Percentiles rank a stretch among this genome's conserved stretches.
Evolutionary conservation across 2,797 vertebrate species (phyloP).

Genomic region (Ficedula albicollis): DNA sequence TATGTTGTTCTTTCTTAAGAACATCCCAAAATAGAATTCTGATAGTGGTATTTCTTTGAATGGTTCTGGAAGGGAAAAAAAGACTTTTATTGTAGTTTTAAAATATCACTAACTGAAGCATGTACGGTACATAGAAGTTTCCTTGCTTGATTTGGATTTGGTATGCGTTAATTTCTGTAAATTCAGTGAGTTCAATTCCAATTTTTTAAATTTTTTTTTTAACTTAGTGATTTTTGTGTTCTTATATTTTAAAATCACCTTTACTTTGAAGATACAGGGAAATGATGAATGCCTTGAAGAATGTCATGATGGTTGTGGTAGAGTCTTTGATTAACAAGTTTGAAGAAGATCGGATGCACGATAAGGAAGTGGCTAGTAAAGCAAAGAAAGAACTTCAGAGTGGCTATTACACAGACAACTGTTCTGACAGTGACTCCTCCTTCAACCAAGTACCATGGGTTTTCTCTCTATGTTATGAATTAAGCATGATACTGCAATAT

Average conservation of each 20-base stretch:
- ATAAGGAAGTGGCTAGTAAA: constrained; percentile 82
- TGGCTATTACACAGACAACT: constrained; percentile 86
- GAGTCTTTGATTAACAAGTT: constrained; percentile 90
- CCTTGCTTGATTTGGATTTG: background rate
- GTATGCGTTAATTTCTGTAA: background rate
- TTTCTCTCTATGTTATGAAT: background rate
- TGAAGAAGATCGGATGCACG: constrained; percentile 87
- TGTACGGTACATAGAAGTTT: background rate
- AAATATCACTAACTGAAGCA: background rate
- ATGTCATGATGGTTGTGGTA: constrained; percentile 85
- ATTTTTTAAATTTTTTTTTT: background rate
- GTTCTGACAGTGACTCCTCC: constrained; percentile 94
- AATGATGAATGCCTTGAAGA: constrained; percentile 92
- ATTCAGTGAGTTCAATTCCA: background rate
- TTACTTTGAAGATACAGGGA: constrained; percentile 86
- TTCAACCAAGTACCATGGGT: constrained; percentile 86
- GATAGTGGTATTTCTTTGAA: background rate
- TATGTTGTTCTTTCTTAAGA: background rate
- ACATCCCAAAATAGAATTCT: background rate
- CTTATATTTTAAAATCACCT: background rate
- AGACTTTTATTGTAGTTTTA: background rate
- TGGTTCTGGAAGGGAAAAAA: background rate
- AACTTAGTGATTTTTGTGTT: background rate
- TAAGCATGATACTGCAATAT: background rate
- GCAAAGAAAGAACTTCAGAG: constrained; percentile 74